These are phyloP conservation scores for Drosophila leontia DNA, from an alignment of 1,140 invertebrate species.

Conservation along the genomic window DNA sequence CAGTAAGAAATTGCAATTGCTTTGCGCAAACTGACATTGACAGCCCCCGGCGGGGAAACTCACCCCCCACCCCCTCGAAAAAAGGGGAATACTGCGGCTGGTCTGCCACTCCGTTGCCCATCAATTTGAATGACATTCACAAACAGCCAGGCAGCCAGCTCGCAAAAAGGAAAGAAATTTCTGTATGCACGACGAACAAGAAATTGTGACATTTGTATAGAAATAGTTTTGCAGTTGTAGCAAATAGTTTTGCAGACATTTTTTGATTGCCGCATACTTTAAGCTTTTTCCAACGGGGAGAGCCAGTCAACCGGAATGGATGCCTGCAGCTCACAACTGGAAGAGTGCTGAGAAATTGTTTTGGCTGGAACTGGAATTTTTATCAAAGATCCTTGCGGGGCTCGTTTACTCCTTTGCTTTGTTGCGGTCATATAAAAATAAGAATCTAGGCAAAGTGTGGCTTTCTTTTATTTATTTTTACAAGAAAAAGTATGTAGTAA, in stretches of 20 bases:
- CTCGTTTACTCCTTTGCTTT: constrained; percentile 25
- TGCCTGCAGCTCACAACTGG: constrained; percentile 40
- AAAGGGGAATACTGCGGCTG: constrained; percentile 30
- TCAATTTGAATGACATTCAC: constrained; percentile 83
- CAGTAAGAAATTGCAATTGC: constrained; percentile 73
- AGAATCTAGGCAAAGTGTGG: not conserved
- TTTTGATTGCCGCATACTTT: constrained; percentile 80
- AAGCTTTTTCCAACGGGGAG: constrained; percentile 33
- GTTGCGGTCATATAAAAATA: constrained; percentile 6
- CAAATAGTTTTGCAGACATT: constrained; percentile 79
- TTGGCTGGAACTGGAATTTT: constrained; percentile 35
- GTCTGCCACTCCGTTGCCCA: constrained; percentile 58
- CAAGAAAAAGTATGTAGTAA: not conserved
- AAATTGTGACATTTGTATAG: constrained; percentile 80
- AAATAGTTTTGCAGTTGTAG: constrained; percentile 76
- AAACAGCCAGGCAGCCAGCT: constrained; percentile 49
- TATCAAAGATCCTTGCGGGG: constrained; percentile 19
- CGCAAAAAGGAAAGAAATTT: constrained; percentile 26
- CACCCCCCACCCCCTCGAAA: not conserved
- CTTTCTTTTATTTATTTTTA: not conserved
- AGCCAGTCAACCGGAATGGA: constrained; percentile 39
- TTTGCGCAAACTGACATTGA: constrained; percentile 72
- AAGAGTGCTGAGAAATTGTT: constrained; percentile 41
- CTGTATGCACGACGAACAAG: constrained; percentile 54
- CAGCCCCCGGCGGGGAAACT: constrained; percentile 32